Base-by-base conservation (phyloP, 2,797 vertebrate genomes). In the Denticeps clupeoides region DNA sequence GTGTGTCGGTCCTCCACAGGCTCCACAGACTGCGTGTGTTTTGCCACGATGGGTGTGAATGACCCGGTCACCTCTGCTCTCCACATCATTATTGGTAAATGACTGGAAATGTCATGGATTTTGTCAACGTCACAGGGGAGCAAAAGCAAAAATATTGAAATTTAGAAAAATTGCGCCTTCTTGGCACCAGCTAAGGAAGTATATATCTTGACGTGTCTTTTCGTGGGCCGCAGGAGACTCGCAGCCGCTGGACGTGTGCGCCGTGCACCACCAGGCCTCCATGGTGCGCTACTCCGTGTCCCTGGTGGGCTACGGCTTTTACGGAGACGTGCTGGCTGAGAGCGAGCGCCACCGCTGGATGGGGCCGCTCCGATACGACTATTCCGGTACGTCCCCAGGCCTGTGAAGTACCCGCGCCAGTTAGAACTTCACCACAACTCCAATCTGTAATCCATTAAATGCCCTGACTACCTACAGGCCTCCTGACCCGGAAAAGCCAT, bases 231-330 rank as follows among this genome's bases (percentile, higher is more conserved):
- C 73, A 86, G 87, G 88, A 60, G 87, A 90, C 67, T 85, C 82
- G 41, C 88, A 90, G 69, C 83, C 87, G 41, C 58, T 89, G 66
- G 87, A 89, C 19, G 87, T 90, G 37, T 83, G 85, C 58, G 83
- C 85, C 27, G 83, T 89, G 32, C 78, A 87, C 57, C 75, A 88
- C 15, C 49, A 62, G 1, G 72, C 68, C 6, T 45, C 69, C 31
- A 66, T 73, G 31, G 66, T 82, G 41, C 78, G 67, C 19, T 90
- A 87, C 60, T 89, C 85, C 0, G 87, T 87, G 37, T 87, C 87
- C 10, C 67, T 90, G 50, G 35, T 86, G 65, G 87, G 87, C 13
- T 90, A 90, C 7, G 87, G 88, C 41, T 90, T 90, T 63, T 89
- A 88, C 24, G 87, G 87, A 0, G 87, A 89, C 4, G 81, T 88